phyloP scores from a whole-genome alignment of 2,888 invertebrate species.

The Nasonia oneida region DNA sequence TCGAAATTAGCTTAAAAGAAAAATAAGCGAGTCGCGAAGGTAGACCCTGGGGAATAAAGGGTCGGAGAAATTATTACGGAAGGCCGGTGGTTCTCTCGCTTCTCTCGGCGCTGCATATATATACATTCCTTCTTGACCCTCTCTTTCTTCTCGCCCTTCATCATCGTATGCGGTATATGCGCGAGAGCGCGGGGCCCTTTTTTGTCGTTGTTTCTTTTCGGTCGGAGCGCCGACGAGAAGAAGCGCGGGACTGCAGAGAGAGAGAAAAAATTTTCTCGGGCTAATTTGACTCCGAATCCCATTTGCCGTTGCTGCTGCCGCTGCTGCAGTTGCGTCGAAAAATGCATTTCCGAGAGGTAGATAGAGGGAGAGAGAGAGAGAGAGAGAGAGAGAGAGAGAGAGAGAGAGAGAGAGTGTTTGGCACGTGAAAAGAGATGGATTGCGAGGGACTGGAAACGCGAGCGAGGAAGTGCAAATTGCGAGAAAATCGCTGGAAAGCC shows the following conservation, averaged over 20 bases:
- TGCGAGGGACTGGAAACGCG: background rate
- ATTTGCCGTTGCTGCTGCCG: background rate
- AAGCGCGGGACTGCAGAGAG: background rate
- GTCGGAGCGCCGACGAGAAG: constrained; percentile 11
- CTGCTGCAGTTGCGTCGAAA: constrained; percentile 5
- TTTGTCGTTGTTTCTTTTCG: background rate
- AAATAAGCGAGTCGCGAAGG: background rate
- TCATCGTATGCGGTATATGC: background rate
- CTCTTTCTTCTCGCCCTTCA: constrained; percentile 23
- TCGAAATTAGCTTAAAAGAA: background rate
- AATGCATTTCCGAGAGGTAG: constrained; percentile 11
- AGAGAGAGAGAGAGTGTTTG: background rate
- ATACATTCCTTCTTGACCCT: background rate
- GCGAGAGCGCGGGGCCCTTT: background rate
- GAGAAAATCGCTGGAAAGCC: background rate
- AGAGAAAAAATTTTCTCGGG: constrained; percentile 16
- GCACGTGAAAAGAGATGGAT: background rate
- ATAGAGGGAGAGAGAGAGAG: background rate
- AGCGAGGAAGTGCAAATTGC: background rate
- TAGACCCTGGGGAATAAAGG: constrained; percentile 4
- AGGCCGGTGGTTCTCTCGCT: background rate
- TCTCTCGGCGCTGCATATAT: background rate
- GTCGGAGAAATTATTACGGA: constrained; percentile 19
- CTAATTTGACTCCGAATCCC: constrained; percentile 15
- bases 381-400: background rate